Evolutionary conservation across 2,888 invertebrate species (phyloP).

Genomic region (Deroplatys truncata): DNA sequence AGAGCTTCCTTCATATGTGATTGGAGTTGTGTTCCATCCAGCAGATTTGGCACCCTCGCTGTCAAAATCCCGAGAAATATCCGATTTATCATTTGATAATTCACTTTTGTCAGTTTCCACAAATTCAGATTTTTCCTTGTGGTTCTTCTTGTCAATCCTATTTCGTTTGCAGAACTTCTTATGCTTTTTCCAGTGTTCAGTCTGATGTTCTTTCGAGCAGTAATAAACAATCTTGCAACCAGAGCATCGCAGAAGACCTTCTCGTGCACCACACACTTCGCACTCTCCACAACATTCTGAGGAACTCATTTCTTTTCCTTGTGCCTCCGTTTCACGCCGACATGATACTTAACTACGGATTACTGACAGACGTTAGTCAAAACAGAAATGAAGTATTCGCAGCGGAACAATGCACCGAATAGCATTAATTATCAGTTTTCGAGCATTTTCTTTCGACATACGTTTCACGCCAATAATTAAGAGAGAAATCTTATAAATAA

Average conservation of each 20-base stretch:
- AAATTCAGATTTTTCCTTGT: not conserved
- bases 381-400: not conserved
- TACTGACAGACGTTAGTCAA: not conserved
- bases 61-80: not conserved
- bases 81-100: not conserved
- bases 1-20: conserved; percentile 64
- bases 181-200: conserved; percentile 73
- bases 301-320: conserved; percentile 27
- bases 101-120: not conserved
- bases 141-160: conserved; percentile 28
- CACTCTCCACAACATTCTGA: conserved; percentile 35
- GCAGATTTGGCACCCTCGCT: conserved; percentile 34
- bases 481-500: not conserved
- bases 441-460: not conserved
- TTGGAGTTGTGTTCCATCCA: conserved; percentile 42
- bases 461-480: not conserved
- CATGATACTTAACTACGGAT: not conserved
- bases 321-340: not conserved
- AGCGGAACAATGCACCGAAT: not conserved
- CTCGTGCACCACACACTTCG: conserved; percentile 53
- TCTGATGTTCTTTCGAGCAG: conserved; percentile 76
- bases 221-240: conserved; percentile 71
- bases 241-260: conserved; percentile 65
- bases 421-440: not conserved
- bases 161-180: conserved; percentile 45